phyloP scores from a whole-genome alignment of 1,140 invertebrate species.

The Ladona fulva region DNA sequence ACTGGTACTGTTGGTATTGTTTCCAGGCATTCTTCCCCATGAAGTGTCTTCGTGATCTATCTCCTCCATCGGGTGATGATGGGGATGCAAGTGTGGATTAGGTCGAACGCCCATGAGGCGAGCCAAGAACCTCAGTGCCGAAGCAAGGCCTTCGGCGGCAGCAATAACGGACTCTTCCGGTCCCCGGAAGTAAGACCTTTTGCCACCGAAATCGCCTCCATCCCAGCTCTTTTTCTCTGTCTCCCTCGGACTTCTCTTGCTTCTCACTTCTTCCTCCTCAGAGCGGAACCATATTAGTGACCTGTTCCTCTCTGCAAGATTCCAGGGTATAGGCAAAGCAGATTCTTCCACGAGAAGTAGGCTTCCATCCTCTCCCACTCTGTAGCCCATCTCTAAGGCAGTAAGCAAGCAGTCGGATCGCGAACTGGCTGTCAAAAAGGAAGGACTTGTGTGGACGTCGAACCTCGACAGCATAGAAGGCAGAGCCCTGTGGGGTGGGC shows the following conservation, averaged over 20 bases:
- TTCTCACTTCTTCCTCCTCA: no score
- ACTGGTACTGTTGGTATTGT: neutral
- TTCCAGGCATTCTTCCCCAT: neutral
- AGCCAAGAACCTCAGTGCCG: neutral
- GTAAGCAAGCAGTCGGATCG: slow-evolving; percentile 32
- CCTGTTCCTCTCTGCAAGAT: neutral
- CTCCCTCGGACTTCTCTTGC: neutral
- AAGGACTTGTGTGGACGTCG: slow-evolving; percentile 29
- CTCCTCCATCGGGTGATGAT: neutral
- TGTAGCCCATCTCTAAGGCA: slow-evolving; percentile 34
- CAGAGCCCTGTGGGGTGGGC: slow-evolving; percentile 29
- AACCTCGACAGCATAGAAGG: slow-evolving; percentile 29
- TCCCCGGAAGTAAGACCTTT: neutral
- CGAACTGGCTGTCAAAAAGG: slow-evolving; percentile 29
- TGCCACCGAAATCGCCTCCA: neutral
- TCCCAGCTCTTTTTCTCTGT: neutral
- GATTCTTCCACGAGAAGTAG: slow-evolving; percentile 19
- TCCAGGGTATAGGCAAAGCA: neutral
- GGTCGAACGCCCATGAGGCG: neutral
- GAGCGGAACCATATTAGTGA: neutral
- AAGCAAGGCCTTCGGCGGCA: neutral
- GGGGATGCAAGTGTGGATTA: neutral
- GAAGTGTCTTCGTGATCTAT: neutral
- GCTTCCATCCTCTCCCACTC: slow-evolving; percentile 30
- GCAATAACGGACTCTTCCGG: neutral